Base-by-base conservation (phyloP, 1,140 invertebrate genomes). In the Anastrepha obliqua region DNA sequence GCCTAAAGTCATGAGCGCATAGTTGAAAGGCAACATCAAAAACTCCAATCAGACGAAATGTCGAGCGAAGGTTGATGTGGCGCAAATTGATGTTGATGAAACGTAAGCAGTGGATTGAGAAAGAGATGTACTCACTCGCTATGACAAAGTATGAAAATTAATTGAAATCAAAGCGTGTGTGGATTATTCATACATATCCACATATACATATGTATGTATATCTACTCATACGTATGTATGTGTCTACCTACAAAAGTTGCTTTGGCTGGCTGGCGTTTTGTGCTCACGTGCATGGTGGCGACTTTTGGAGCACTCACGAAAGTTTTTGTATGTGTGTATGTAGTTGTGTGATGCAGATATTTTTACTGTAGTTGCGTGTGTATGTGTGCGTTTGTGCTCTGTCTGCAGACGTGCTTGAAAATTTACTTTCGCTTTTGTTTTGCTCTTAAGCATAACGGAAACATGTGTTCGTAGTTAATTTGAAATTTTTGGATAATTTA, bases 141-240 rank as follows among this genome's bases (percentile, higher is more conserved):
- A 29, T 20, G 44, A 55, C 51, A 81, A 55, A 29, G 74, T 8
- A 81, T 81, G 74, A 81, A 74, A 81, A 55, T 81, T 81, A 81
- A 81, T 81, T 81, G n/a, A 55, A 81, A 81, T 55, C 47, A 81
- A 55, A 81, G 74, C 47, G n/a, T 74, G 44, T 47, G 70, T 74
- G n/a, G 42, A 74, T 51, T 74, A 70, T 70, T 4, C 65, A n/a
- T n/a, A n/a, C n/a, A n/a, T n/a, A n/a, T n/a, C 39, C 39, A 70
- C 9, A 20, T 39, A 65, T 70, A 13, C 29, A 74, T 7, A n/a
- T 62, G 29, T 39, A 67, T 67, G 64, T 42, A 58, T 58, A 58
- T 58, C 13, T 29, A 29, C 29, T 29, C 29, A 1, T 29, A 29
- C 29, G 29, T 29, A 55, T 11, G 51, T 55, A 55, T 8, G 51